A percentile compares a stretch with the other conserved stretches of the same genome.
Conservation (phyloP, 2,888 invertebrate genomes). For the Andrena hattorfiana region DNA sequence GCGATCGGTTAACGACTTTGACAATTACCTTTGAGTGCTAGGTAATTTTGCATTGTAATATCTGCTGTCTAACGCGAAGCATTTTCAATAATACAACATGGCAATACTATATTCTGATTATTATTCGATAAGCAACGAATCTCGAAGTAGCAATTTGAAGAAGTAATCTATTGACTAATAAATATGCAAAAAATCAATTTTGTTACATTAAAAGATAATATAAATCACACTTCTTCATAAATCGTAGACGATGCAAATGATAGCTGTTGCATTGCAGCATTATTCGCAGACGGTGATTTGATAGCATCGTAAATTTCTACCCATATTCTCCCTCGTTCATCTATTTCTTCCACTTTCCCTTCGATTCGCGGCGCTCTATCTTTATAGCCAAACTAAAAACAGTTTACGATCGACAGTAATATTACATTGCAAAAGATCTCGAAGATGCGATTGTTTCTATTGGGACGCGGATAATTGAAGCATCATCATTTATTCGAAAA, state of each 20-base stretch:
- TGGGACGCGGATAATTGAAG: slow-evolving; percentile 25
- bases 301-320: slow-evolving; percentile 36
- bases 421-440: slow-evolving; percentile 43
- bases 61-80: slow-evolving; percentile 17
- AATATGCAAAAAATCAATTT: background rate
- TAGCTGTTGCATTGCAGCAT: slow-evolving; percentile 4
- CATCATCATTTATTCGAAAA: slow-evolving; percentile 30
- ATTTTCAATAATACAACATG: background rate
- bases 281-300: slow-evolving; percentile 35
- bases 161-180: background rate
- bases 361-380: slow-evolving; percentile 25
- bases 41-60: slow-evolving; percentile 43
- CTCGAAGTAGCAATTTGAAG: background rate
- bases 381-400: slow-evolving; percentile 36
- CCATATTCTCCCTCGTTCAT: slow-evolving; percentile 18
- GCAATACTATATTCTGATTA: background rate
- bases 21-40: slow-evolving; percentile 12
- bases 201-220: background rate
- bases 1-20: slow-evolving; percentile 47
- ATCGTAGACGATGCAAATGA: slow-evolving; percentile 8
- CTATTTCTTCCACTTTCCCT: slow-evolving; percentile 39
- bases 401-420: slow-evolving; percentile 57
- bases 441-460: slow-evolving; percentile 41
- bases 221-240: background rate
- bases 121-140: background rate